Base-by-base conservation (phyloP, 2,797 vertebrate genomes). In the Crocidura indochinensis region DNA sequence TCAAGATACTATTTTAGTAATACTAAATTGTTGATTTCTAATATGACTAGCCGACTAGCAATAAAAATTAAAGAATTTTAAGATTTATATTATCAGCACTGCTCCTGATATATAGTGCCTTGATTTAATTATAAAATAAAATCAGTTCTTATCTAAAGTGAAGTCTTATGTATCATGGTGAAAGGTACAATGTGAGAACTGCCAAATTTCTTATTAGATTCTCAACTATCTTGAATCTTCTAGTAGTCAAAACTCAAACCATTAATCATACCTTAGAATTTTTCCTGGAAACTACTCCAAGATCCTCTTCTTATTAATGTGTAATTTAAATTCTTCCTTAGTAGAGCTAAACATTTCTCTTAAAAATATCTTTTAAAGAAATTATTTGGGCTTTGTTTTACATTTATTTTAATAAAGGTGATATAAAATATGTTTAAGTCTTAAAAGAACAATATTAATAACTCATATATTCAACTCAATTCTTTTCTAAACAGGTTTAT, bases 31-130 rank as follows among this genome's bases (percentile, higher is more conserved):
- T 17, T 75, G 27, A 90, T 14, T 81, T 93, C 24, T 87, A 77
- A 62, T n/a, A 87, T 78, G 15, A 71, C 12, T 51, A 47, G 68
- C 47, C 74, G 11, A 71, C 15, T 51, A 47, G 68, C 47, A 91
- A 20, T 53, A 89, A 87, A 88, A 87, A 91, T 64, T 77, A 12
- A 2, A 74, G 19, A 80, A 44, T 72, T 87, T 94, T 80, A 85
- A 71, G 3, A 67, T 83, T 29, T 84, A 9, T 79, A 64, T 80
- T 81, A 77, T 4, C n/a, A 91, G 62, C 11, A 1, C 4, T 85
- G 8, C n/a, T 27, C 19, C 24, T 72, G 47, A 72, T 79, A 72
- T 29, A 11, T 72, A 53, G 4, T 68, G 84, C 31, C 77, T 84
- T 60, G 3, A 87, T 79, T 89, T 90, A 44, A 88, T 22, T 65